Evolutionary conservation across 2,113 vertebrate species (phyloP).

Genomic region (Chamaetylas fuelleborni): DNA sequence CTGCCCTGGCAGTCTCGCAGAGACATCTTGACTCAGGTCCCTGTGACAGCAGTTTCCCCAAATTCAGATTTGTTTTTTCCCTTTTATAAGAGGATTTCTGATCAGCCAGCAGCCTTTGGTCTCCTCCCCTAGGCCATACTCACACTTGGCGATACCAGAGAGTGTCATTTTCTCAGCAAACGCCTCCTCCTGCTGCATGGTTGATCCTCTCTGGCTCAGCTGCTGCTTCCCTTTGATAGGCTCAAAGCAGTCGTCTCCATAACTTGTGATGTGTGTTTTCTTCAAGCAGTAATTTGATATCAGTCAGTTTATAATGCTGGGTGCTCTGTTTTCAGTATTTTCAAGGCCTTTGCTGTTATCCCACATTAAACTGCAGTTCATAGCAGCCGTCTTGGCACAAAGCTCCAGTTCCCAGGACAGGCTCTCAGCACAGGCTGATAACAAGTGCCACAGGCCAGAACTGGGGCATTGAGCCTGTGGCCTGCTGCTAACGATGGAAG

Average conservation of each 20-base stretch:
- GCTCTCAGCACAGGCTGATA: background rate
- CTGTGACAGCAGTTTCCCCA: background rate
- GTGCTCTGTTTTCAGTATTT: background rate
- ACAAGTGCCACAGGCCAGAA: fast-evolving
- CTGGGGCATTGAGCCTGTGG: background rate
- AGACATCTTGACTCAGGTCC: fast-evolving
- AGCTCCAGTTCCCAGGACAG: background rate
- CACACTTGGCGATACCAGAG: fast-evolving
- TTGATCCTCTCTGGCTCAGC: background rate
- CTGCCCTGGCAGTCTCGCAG: background rate
- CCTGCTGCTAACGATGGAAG: background rate
- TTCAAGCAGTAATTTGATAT: background rate
- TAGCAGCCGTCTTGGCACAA: background rate
- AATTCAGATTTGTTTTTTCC: background rate
- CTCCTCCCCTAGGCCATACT: background rate
- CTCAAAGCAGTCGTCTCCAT: background rate
- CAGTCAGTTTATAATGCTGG: background rate
- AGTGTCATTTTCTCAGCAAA: background rate
- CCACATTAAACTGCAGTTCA: background rate
- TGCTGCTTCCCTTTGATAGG: background rate
- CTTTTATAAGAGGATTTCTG: background rate
- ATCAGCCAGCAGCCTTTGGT: background rate
- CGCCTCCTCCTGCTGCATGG: background rate
- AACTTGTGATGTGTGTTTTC: background rate
- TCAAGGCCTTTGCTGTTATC: background rate